Conservation (phyloP, 2,888 invertebrate genomes). For the Ametastegia equiseti region DNA sequence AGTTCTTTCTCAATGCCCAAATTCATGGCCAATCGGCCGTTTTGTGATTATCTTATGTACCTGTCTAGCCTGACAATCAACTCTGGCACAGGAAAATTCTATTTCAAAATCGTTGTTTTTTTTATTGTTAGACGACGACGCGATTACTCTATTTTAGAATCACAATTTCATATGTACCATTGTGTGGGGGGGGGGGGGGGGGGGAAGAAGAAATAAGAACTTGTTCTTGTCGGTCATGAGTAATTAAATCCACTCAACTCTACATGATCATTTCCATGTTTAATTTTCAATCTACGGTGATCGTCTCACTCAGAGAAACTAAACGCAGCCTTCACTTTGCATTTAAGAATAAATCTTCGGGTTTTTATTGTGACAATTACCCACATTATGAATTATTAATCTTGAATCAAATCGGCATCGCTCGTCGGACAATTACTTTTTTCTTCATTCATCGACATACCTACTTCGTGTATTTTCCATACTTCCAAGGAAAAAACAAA, state of each 20-base stretch:
- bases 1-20: neutral
- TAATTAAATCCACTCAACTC: neutral
- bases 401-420: neutral
- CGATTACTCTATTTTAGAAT: neutral
- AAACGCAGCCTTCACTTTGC: too few relatives aligned
- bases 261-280: neutral
- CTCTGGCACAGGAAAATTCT: neutral
- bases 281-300: neutral
- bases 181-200: too few relatives aligned
- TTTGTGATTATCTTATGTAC: conserved; percentile 3
- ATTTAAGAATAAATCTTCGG: neutral
- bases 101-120: neutral
- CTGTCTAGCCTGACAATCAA: neutral
- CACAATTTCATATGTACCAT: neutral
- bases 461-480: neutral
- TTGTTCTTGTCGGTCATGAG: neutral
- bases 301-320: too few relatives aligned
- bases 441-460: neutral
- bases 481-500: neutral
- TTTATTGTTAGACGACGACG: neutral
- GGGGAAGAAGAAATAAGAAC: neutral
- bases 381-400: neutral
- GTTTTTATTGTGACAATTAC: neutral
- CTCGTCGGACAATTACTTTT: neutral
- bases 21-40: conserved; percentile 14